Evolutionary conservation across 2,113 vertebrate species (phyloP).

Genomic region (Microtus ochrogaster): DNA sequence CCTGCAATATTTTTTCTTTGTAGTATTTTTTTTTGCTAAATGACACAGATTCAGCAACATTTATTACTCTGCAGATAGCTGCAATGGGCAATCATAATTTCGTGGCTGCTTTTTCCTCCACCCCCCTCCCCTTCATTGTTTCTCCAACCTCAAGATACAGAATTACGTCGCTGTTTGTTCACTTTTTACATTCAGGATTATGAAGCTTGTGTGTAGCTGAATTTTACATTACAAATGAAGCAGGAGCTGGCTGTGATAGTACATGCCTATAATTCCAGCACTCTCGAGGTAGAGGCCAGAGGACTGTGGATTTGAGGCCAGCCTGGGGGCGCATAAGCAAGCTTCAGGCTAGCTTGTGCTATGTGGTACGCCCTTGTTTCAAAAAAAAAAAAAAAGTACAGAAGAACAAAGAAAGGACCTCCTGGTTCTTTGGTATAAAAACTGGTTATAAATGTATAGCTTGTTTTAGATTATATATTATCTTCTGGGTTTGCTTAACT

Average conservation of each 20-base stretch:
- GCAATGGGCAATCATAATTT: conserved; percentile 79
- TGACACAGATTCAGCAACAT: conserved; percentile 78
- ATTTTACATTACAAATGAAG: conserved; percentile 37
- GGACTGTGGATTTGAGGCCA: not conserved
- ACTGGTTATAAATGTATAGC: not conserved
- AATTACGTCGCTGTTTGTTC: conserved; percentile 13
- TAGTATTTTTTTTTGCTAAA: conserved; percentile 78
- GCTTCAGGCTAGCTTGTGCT: not conserved
- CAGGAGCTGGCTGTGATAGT: not conserved
- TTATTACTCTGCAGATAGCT: conserved; percentile 81
- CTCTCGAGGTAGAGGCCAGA: not conserved
- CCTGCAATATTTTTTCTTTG: conserved; percentile 83
- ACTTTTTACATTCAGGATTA: conserved; percentile 40
- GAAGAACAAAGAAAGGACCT: conserved; percentile 5
- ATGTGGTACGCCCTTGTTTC: not conserved
- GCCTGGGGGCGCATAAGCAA: not conserved
- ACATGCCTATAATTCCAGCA: not conserved
- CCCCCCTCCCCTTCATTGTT: not conserved
- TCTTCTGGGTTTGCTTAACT: conserved; percentile 12
- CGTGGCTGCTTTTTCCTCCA: conserved; percentile 3
- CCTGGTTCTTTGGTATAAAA: not conserved
- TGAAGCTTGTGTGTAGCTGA: not conserved
- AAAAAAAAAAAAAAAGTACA: not conserved
- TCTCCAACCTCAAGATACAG: conserved; percentile 63
- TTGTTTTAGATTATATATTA: conserved; percentile 25